phyloP scores from a whole-genome alignment of 2,888 invertebrate genomes.

The Drosophila atripex region DNA sequence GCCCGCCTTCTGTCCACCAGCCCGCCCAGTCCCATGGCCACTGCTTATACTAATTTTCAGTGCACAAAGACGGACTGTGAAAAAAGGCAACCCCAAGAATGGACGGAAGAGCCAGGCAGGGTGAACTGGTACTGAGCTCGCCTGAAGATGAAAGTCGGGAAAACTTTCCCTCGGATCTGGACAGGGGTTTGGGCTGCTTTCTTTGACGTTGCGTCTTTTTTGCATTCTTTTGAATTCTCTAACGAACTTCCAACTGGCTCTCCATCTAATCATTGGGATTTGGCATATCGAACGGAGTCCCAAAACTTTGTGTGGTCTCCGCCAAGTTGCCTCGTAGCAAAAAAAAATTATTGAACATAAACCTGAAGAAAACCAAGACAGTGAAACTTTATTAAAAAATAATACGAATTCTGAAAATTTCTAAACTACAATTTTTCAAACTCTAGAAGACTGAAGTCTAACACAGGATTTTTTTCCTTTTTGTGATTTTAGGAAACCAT shows the following conservation, averaged over 20 bases:
- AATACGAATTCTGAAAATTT: neutral
- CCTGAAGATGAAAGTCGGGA: slow-evolving; percentile 54
- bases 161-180: slow-evolving; percentile 59
- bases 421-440: too few relatives aligned
- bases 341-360: neutral
- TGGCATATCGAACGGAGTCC: slow-evolving; percentile 70
- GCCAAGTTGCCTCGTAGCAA: slow-evolving; percentile 41
- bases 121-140: slow-evolving; percentile 28
- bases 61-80: slow-evolving; percentile 55
- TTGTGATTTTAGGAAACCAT: slow-evolving; percentile 78
- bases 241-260: slow-evolving; percentile 60
- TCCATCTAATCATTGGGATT: slow-evolving; percentile 74
- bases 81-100: slow-evolving; percentile 48
- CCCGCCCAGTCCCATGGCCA: neutral
- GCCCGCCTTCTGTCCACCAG: slow-evolving; percentile 5
- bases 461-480: neutral
- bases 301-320: slow-evolving; percentile 73
- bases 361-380: neutral
- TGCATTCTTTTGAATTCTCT: slow-evolving; percentile 68
- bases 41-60: slow-evolving; percentile 68
- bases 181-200: slow-evolving; percentile 27
- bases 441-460: too few relatives aligned
- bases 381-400: slow-evolving; percentile 6
- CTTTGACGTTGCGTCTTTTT: slow-evolving; percentile 62
- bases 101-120: slow-evolving; percentile 18